Conservation (phyloP, 1,140 invertebrate genomes). For the Drosophila punjabiensis region DNA sequence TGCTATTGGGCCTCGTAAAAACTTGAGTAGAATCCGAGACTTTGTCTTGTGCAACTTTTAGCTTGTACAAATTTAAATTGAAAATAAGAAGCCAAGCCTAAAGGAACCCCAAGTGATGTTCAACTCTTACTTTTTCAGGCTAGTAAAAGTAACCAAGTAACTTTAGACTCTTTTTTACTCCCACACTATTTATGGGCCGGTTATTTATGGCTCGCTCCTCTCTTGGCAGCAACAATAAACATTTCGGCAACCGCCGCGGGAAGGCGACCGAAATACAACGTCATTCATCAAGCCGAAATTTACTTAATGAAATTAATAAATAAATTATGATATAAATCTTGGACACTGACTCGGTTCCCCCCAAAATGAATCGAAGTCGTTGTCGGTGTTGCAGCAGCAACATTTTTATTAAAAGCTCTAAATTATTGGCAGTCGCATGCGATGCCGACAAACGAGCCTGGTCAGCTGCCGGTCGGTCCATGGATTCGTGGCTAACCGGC, state of each 20-base stretch:
- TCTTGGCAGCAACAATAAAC: slow-evolving; percentile 65
- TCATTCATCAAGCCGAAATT: slow-evolving; percentile 77
- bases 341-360: slow-evolving; percentile 42
- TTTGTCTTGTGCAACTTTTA: slow-evolving; percentile 4
- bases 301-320: slow-evolving; percentile 84
- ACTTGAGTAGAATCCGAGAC: slow-evolving; percentile 8
- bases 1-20: slow-evolving; percentile 37
- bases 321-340: slow-evolving; percentile 84
- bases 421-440: slow-evolving; percentile 81
- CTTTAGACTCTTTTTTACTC: slow-evolving; percentile 15
- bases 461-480: slow-evolving; percentile 34
- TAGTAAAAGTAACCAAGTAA: slow-evolving; percentile 14
- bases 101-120: slow-evolving; percentile 5
- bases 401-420: slow-evolving; percentile 84
- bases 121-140: slow-evolving; percentile 2
- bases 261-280: slow-evolving; percentile 62
- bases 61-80: background rate
- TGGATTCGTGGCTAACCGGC: slow-evolving; percentile 32
- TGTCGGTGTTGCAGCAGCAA: slow-evolving; percentile 55
- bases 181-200: slow-evolving; percentile 13
- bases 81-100: background rate
- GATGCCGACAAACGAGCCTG: slow-evolving; percentile 72
- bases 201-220: slow-evolving; percentile 60
- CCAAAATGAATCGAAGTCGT: slow-evolving; percentile 27
- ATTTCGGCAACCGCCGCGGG: slow-evolving; percentile 49